Evolutionary conservation across 2,888 invertebrate genomes (phyloP).

Genomic region (Deilephila porcellus): DNA sequence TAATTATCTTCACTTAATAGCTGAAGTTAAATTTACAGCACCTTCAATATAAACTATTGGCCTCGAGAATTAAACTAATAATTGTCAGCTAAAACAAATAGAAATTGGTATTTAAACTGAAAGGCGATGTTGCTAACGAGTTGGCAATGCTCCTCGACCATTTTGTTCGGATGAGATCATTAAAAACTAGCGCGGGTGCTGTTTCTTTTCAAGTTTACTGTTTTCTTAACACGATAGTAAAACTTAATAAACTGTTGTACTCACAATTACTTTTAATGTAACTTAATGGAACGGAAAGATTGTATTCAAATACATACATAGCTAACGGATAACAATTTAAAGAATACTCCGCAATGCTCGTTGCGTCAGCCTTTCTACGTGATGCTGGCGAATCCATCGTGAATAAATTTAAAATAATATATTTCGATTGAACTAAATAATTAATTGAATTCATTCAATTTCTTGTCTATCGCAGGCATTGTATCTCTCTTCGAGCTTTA

Average conservation of each 20-base stretch:
- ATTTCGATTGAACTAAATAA: no score
- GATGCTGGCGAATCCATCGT: no score
- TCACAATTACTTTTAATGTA: neutral
- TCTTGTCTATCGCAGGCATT: no score
- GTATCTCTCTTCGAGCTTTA: no score
- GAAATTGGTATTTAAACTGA: neutral
- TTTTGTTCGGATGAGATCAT: neutral
- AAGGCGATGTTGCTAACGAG: neutral
- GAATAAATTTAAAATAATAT: no score
- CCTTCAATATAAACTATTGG: neutral
- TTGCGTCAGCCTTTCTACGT: no score
- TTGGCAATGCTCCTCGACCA: neutral
- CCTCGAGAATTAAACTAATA: neutral
- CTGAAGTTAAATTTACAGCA: neutral
- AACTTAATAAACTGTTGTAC: neutral
- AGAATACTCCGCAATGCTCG: no score
- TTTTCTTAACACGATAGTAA: no score
- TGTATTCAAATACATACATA: no score
- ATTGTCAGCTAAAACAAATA: slow-evolving; percentile 5
- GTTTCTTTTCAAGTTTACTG: neutral
- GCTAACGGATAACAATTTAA: no score
- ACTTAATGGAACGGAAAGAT: no score
- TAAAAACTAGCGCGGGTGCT: neutral
- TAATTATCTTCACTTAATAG: slow-evolving; percentile 6
- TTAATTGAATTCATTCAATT: no score